phyloP scores from a whole-genome alignment of 2,113 vertebrate genomes.

The Petromus typicus region DNA sequence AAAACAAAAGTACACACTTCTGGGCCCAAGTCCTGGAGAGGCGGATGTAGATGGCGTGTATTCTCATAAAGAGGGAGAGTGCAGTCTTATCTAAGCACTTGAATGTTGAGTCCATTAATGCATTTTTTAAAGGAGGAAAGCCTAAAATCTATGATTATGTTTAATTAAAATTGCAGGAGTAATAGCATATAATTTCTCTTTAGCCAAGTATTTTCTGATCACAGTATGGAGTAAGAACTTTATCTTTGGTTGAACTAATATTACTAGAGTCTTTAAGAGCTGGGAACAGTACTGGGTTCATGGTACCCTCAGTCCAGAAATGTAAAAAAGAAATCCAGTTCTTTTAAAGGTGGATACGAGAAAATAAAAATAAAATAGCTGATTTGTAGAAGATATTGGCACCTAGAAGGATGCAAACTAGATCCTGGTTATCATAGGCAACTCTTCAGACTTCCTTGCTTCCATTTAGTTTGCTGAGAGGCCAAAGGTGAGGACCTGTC shows the following conservation, averaged over 20 bases:
- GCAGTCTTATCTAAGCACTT: not conserved
- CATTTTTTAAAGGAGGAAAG: not conserved
- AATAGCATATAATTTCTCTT: not conserved
- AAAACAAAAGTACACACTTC: not conserved
- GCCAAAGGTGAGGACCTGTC: constrained; percentile 64
- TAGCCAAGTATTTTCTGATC: not conserved
- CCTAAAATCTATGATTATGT: not conserved
- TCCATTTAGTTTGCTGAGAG: constrained; percentile 35
- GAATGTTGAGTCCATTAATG: not conserved
- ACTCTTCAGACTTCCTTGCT: not conserved
- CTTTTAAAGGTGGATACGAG: not conserved
- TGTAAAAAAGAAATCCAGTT: too few species aligned
- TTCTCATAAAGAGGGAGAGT: not conserved
- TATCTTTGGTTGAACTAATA: not conserved
- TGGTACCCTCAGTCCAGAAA: not conserved
- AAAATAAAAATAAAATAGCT: not conserved
- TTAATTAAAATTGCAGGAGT: not conserved
- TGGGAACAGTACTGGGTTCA: not conserved
- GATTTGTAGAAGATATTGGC: not conserved
- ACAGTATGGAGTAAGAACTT: not conserved
- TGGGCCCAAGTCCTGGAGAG: not conserved
- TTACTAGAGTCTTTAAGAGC: not conserved
- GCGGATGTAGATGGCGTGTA: not conserved
- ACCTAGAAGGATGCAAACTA: not conserved
- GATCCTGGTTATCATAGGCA: not conserved